A percentile compares a stretch with the other conserved stretches of the same genome.
phyloP scores from a whole-genome alignment of 2,888 invertebrate genomes.

The Aspidapion aeneum region DNA sequence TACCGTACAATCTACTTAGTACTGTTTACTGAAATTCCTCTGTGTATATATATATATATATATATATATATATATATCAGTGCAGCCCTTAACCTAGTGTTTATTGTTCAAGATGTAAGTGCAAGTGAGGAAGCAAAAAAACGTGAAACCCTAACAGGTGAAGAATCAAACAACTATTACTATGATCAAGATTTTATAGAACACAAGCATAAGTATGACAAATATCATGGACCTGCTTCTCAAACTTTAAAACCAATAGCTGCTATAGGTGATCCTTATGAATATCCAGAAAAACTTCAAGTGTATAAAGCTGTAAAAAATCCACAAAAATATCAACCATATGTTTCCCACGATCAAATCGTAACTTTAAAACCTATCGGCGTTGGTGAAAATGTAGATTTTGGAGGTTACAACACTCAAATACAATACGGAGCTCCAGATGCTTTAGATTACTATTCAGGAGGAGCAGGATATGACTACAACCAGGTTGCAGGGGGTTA shows the following conservation, averaged over 20 bases:
- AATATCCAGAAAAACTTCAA: neutral
- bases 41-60: too few species aligned
- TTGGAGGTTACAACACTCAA: neutral
- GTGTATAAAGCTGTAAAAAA: neutral
- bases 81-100: too few species aligned
- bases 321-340: neutral
- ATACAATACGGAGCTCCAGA: neutral
- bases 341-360: neutral
- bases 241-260: neutral
- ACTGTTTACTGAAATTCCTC: too few species aligned
- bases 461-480: neutral
- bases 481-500: neutral
- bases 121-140: neutral
- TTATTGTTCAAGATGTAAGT: neutral
- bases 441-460: neutral
- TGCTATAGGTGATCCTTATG: neutral
- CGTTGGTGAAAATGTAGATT: neutral
- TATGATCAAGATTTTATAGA: neutral
- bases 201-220: neutral
- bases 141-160: neutral
- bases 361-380: neutral
- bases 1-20: too few species aligned
- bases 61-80: too few species aligned
- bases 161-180: neutral
- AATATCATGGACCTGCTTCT: neutral